Conservation (phyloP, 2,888 invertebrate genomes). For the Tryphoninae sp. region DNA sequence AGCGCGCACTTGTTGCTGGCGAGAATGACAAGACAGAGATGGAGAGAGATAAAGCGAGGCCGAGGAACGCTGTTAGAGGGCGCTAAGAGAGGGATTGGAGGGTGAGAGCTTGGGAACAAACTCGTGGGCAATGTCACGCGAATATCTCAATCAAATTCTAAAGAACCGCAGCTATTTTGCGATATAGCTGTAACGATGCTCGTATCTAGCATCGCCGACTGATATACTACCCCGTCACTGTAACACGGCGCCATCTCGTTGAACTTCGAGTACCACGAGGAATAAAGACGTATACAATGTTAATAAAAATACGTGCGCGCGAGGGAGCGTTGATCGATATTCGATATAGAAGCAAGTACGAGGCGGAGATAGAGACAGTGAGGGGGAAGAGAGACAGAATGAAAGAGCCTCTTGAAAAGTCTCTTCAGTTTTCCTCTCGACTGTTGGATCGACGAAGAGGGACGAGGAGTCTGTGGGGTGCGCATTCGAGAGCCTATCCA, state of each 20-base stretch:
- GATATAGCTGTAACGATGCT: not conserved
- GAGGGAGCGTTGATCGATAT: constrained; percentile 43
- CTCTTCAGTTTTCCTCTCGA: constrained; percentile 24
- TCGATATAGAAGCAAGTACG: constrained; percentile 13
- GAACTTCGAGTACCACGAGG: not conserved
- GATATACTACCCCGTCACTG: not conserved
- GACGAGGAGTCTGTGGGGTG: not conserved
- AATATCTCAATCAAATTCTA: constrained; percentile 40
- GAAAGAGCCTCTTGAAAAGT: constrained; percentile 37
- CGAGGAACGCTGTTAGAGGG: constrained; percentile 17
- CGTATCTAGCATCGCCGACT: not conserved
- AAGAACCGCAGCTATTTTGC: constrained; percentile 11
- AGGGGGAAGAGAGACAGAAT: not conserved
- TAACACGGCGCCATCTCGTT: not conserved
- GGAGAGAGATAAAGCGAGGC: constrained; percentile 27
- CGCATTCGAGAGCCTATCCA: constrained; percentile 17
- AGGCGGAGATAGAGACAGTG: not conserved
- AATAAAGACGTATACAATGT: not conserved
- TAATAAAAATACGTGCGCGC: constrained; percentile 15
- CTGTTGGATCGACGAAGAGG: not conserved
- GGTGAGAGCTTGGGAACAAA: constrained; percentile 9
- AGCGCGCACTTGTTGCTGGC: constrained; percentile 58
- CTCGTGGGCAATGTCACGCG: constrained; percentile 38
- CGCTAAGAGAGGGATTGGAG: constrained; percentile 16
- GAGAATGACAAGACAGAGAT: constrained; percentile 54